Evolutionary conservation across 2,797 vertebrate genomes (phyloP).

Genomic region (Sebastes ruberrimus): DNA sequence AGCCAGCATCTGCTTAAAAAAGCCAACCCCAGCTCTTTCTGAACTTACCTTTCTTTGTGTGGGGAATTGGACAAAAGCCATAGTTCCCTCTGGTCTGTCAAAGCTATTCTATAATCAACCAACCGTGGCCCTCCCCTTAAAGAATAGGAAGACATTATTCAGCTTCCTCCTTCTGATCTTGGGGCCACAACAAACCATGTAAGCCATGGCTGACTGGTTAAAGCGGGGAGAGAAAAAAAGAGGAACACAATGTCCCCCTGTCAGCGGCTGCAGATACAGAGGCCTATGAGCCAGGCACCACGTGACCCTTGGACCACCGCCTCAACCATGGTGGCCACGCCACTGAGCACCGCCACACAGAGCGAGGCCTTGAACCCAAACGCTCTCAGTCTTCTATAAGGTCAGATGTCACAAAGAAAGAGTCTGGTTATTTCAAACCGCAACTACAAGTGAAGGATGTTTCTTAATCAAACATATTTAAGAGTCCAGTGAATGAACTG

Average conservation of each 20-base stretch:
- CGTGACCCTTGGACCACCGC: constrained; percentile 58
- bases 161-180: constrained; percentile 86
- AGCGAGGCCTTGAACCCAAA: constrained; percentile 68
- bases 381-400: constrained; percentile 30
- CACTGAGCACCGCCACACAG: constrained; percentile 64
- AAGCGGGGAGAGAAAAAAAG: constrained; percentile 61
- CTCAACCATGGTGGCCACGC: constrained; percentile 69
- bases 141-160: constrained; percentile 89
- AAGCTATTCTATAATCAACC: constrained; percentile 86
- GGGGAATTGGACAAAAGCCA: constrained; percentile 85
- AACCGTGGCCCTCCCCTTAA: constrained; percentile 83
- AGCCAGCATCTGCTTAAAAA: constrained; percentile 77
- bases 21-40: constrained; percentile 74
- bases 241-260: constrained; percentile 81
- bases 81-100: constrained; percentile 84
- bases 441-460: constrained; percentile 29
- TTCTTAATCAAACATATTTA: constrained; percentile 61
- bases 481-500: constrained; percentile 31
- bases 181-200: constrained; percentile 85
- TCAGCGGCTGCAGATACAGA: constrained; percentile 73
- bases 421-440: constrained; percentile 42
- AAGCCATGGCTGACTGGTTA: constrained; percentile 84
- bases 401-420: constrained; percentile 52
- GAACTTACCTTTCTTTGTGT: constrained; percentile 76
- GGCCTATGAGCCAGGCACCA: constrained; percentile 70